Evolutionary conservation across 2,888 invertebrate genomes (phyloP).

Genomic region (Drosophila pullipes): DNA sequence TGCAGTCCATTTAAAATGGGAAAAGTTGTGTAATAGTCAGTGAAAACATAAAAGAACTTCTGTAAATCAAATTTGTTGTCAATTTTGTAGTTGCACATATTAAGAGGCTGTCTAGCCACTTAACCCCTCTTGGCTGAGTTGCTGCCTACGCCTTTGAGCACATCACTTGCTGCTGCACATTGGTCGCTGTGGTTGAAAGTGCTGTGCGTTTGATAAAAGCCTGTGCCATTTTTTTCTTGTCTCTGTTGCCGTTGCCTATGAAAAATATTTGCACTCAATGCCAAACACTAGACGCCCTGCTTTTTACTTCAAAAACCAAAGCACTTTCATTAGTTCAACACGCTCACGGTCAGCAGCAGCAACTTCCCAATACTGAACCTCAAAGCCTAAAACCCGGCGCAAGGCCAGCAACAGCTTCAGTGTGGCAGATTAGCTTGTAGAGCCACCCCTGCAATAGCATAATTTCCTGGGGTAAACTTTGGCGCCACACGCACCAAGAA

Average conservation of each 20-base stretch:
- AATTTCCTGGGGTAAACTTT: constrained; percentile 58
- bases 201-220: constrained; percentile 72
- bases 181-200: constrained; percentile 39
- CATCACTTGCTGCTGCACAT: constrained; percentile 5
- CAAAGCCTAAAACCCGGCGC: constrained; percentile 28
- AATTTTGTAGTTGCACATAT: background rate
- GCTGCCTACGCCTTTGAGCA: constrained; percentile 2
- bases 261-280: constrained; percentile 45
- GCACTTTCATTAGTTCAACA: constrained; percentile 76
- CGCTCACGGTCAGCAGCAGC: constrained; percentile 54
- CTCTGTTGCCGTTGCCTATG: constrained; percentile 34
- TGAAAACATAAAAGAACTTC: background rate
- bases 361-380: constrained; percentile 8
- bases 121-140: background rate
- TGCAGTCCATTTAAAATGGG: background rate
- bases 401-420: constrained; percentile 61
- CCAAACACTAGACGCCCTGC: constrained; percentile 37
- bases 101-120: background rate
- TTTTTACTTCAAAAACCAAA: constrained; percentile 52
- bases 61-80: background rate
- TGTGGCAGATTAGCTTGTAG: constrained; percentile 10
- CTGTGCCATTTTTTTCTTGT: constrained; percentile 42
- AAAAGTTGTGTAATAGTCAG: background rate
- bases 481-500: constrained; percentile 20
- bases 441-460: constrained; percentile 27